Evolutionary conservation across 2,113 vertebrate species (phyloP), one percentile per base, ranked within the genome.

Genomic region (Heterochromis multidens): DNA sequence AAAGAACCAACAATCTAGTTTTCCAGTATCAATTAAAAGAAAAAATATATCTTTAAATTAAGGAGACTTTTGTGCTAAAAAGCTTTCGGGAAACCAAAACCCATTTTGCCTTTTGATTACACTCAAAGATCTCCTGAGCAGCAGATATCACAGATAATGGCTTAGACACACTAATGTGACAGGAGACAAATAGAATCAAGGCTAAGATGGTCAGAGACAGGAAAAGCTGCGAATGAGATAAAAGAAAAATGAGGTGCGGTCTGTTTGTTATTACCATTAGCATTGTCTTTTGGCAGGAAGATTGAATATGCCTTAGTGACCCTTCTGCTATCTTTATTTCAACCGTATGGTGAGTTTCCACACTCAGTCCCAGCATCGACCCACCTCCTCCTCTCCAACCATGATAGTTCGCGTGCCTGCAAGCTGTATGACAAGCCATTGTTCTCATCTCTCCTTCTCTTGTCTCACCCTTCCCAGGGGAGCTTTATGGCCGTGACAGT

Each of bases 401-500:
- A 52, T 17, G 76, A 88, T 46, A 37, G 72, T 65, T 80, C 77
- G 49, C 79, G 86, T 33, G 49, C 85, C 82, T 67, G 46, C 57
- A 79, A 81, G 62, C 87, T 84, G 63, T 82, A 84, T 81, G 90
- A 80, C 85, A 79, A 78, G 29, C 80, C 77, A 89, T 92, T 90
- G 90, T 91, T 92, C 87, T 80, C 52, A 19, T 77, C 85, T 81
- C 79, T 79, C 78, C 70, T 40, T 25, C 87, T 90, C 85, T 61
- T 43, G 88, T 89, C 91, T 91, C 79, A 67, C 80, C 82, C 78
- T 82, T 89, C 91, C 83, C 91, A 86, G 83, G 86, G 82, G 93
- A 90, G 82, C 90, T 94, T 95, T 94, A 94, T n/a, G 29, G 92
- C 93, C 88, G 70, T 95, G 95, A 95, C 94, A 91, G 91, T 94